Conservation (phyloP, 2,113 vertebrate species). For the Anser cygnoides region DNA sequence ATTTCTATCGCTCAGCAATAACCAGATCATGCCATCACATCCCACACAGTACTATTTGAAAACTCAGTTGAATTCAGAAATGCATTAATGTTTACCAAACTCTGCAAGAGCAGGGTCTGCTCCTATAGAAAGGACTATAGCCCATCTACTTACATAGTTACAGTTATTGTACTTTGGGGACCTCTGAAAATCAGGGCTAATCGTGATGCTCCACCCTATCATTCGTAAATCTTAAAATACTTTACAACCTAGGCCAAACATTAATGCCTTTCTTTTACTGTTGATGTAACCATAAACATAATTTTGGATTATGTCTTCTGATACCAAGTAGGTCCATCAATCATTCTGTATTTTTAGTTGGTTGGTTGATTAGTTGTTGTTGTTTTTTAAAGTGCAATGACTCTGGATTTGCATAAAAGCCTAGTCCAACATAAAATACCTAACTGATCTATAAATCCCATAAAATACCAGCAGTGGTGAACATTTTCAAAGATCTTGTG, state of each 20-base stretch:
- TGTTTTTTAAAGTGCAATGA: background rate
- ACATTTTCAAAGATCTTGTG: background rate
- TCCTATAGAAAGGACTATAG: background rate
- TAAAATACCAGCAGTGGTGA: background rate
- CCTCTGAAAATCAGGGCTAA: background rate
- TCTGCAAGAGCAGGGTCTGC: background rate
- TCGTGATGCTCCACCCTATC: accelerated
- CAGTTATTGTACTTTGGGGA: background rate
- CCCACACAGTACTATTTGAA: background rate
- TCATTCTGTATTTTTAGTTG: background rate
- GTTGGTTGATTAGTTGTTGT: background rate
- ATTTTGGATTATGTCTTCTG: background rate
- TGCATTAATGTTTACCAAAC: background rate
- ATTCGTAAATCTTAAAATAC: background rate
- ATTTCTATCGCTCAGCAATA: background rate
- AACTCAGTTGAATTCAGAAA: background rate
- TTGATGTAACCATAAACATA: background rate
- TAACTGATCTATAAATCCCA: background rate
- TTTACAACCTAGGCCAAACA: background rate
- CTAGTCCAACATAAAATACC: background rate
- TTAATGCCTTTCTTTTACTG: background rate
- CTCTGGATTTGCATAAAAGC: background rate
- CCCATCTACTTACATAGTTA: background rate
- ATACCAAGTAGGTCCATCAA: background rate
- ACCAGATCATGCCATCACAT: background rate